Base-by-base conservation (phyloP, 30 jellyfish, hydroid and myxozoan species). In the Aurelia coerulea region DNA sequence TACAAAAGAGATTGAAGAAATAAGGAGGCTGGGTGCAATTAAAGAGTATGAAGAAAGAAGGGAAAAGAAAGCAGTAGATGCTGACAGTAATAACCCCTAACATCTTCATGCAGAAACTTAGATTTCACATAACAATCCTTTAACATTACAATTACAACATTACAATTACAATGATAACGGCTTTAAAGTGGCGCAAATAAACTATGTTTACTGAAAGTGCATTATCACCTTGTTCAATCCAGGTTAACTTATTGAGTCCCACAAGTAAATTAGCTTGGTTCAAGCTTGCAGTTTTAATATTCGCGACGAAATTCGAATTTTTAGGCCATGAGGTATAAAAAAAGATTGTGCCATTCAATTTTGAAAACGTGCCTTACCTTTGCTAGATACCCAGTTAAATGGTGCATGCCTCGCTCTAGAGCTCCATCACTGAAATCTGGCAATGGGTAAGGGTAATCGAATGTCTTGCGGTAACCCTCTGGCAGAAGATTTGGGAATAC, bases 401-500 rank as follows among this genome's bases (percentile, higher is more conserved):
- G 88, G 33, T 76, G 87, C 84, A 70, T 63, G 46, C 96, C 98
- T 81, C 79, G 79, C 78, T 93, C 96, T 60, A 93, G 62, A 19
- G 78, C 98, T 49, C 98, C 98, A 12, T 75, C 94, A 60, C 90
- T 81, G 19, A 88, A 68, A 17, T 64, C 90, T 29, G 98, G 97
- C 29, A 82, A 85, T 15, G 96, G 85, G 50, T 89, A 74, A 14
- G 98, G 98, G 65, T 93, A 93, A 15, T 76, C 87, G 23, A 93
- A 46, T 33, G 73, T 83, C 73, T 93, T 93, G 17, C 97, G 96
- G 80, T 66, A 93, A 14, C 73, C 93, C 42, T 93, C 97, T 15
- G 98, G 98, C 18, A 93, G 81, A 50, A 93, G 76, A 75, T 93
- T 86, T 3, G 98, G 98, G 85, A 64, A 93, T 3, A 93, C 86